Percentiles rank a stretch among this genome's conserved stretches.
Evolutionary conservation across 2,888 invertebrate genomes (phyloP).

Genomic region (Sericinus montela): DNA sequence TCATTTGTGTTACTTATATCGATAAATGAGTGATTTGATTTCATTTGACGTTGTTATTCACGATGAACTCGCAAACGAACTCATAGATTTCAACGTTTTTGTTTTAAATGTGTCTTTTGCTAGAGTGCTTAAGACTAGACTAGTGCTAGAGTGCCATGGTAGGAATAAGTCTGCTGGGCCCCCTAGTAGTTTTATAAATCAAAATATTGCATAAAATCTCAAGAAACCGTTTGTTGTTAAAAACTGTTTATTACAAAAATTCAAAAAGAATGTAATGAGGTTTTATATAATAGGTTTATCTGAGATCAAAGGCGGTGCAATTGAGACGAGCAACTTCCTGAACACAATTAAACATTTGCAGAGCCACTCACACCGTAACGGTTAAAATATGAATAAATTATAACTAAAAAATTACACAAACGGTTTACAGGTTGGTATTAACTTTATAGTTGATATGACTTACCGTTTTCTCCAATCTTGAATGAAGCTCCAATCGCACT

Average conservation of each 20-base stretch:
- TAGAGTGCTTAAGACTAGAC: no score
- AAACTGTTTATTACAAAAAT: no score
- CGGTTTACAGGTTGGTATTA: constrained; percentile 38
- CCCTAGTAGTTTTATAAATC: no score
- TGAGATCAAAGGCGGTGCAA: constrained; percentile 23
- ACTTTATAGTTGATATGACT: constrained; percentile 28
- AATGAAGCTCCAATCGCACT: constrained; percentile 86
- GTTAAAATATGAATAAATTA: constrained; percentile 28
- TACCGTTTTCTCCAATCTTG: constrained; percentile 86
- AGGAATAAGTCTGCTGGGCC: no score
- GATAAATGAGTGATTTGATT: no score
- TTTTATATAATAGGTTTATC: constrained; percentile 29
- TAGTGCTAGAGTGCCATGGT: no score
- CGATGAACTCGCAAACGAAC: no score
- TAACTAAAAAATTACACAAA: constrained; percentile 42
- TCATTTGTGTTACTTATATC: no score
- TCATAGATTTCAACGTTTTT: no score
- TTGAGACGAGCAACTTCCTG: constrained; percentile 33
- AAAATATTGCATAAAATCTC: no score
- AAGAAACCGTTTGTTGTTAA: neutral
- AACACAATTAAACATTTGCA: constrained; percentile 49
- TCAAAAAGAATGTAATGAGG: constrained; percentile 11
- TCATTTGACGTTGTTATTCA: no score
- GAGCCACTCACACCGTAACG: constrained; percentile 44
- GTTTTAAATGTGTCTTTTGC: no score